A percentile compares a stretch with the other conserved stretches of the same genome.
phyloP scores from a whole-genome alignment of 2,888 invertebrate species.

The Eupithecia abbreviata region DNA sequence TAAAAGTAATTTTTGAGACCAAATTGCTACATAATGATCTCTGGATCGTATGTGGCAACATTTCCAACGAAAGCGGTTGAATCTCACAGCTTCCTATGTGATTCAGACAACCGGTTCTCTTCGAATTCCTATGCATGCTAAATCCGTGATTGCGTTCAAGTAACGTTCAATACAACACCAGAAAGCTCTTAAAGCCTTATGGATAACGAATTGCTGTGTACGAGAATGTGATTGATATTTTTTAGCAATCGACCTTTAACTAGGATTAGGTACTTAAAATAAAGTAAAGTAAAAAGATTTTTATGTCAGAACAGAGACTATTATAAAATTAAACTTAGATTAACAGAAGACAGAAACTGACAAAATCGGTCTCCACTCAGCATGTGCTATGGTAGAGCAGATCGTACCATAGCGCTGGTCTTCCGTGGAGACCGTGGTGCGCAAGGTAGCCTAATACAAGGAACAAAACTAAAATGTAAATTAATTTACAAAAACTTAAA shows the following conservation, averaged over 20 bases:
- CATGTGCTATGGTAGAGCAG: no score
- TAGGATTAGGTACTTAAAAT: no score
- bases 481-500: no score
- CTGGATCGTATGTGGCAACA: slow-evolving; percentile 39
- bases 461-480: no score
- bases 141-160: slow-evolving; percentile 32
- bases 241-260: neutral
- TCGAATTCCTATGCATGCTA: slow-evolving; percentile 44
- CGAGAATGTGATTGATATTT: neutral
- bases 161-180: slow-evolving; percentile 8
- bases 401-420: no score
- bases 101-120: slow-evolving; percentile 41
- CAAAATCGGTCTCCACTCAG: no score
- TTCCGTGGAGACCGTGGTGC: no score
- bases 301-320: no score
- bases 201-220: neutral
- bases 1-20: slow-evolving; percentile 56
- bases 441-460: no score
- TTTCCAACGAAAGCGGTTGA: slow-evolving; percentile 25
- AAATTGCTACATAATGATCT: slow-evolving; percentile 45
- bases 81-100: slow-evolving; percentile 40
- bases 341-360: no score
- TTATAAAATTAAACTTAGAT: no score
- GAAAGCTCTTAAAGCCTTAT: neutral
- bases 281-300: no score